A percentile compares a stretch with the other conserved stretches of the same genome.
Evolutionary conservation across 2,113 vertebrate genomes (phyloP).

Genomic region (Tychaedon coryphoeus): DNA sequence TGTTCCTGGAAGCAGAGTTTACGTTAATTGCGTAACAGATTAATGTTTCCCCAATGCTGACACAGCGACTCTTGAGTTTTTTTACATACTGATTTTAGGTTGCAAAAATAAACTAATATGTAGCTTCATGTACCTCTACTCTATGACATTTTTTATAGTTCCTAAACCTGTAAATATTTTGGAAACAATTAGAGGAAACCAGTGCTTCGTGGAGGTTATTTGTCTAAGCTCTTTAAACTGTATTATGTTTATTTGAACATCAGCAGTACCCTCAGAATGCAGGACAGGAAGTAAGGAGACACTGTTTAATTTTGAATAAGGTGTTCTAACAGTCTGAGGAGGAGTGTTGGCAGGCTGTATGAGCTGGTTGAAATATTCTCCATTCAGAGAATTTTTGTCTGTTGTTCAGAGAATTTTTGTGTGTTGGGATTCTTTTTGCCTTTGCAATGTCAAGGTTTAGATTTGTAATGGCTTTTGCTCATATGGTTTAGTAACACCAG

Average conservation of each 20-base stretch:
- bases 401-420: background rate
- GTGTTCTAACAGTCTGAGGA: background rate
- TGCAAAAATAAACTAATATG: background rate
- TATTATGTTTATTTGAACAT: background rate
- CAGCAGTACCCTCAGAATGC: background rate
- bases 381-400: background rate
- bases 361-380: background rate
- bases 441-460: background rate
- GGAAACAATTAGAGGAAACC: background rate
- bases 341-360: background rate
- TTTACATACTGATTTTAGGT: background rate
- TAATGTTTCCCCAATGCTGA: background rate
- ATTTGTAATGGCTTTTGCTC: background rate
- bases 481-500: background rate
- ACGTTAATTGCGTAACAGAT: background rate
- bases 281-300: background rate
- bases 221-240: background rate
- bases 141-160: background rate
- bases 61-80: background rate
- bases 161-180: background rate
- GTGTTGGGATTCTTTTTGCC: fast-evolving
- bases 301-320: background rate
- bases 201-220: background rate
- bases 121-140: background rate
- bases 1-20: background rate